Percentiles rank a stretch among this genome's conserved stretches.
Evolutionary conservation across 2,113 vertebrate genomes (phyloP).

Genomic region (Vidua macroura): DNA sequence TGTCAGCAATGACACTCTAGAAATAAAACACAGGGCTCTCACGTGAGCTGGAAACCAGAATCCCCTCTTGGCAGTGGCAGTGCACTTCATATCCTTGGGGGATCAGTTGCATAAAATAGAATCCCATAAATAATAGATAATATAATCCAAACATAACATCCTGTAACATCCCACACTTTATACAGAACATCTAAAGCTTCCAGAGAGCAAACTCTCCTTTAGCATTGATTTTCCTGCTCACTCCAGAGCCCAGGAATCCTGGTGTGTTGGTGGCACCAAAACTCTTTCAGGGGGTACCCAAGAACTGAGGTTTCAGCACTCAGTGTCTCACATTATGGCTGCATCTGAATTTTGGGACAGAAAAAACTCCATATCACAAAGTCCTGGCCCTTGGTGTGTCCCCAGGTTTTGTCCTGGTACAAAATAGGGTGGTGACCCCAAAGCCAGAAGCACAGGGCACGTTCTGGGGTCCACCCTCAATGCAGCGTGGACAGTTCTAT

Average conservation of each 20-base stretch:
- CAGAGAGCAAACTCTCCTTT: background rate
- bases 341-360: background rate
- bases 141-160: background rate
- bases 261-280: too few relatives aligned
- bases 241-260: background rate
- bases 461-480: rapidly evolving
- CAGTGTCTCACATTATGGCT: rapidly evolving
- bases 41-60: background rate
- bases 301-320: background rate
- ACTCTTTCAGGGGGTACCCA: rapidly evolving
- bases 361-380: rapidly evolving
- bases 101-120: background rate
- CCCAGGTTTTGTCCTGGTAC: background rate
- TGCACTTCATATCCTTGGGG: background rate
- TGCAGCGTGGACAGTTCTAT: rapidly evolving
- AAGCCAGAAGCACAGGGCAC: background rate
- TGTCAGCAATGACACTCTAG: background rate
- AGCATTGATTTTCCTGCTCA: background rate
- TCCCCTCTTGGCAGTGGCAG: background rate
- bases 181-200: background rate
- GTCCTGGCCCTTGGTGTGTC: background rate
- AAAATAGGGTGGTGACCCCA: background rate
- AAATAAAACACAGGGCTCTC: background rate
- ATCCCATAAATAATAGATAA: background rate
- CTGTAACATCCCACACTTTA: background rate